Conservation (phyloP, 2,888 invertebrate genomes). For the Patella pellucida region DNA sequence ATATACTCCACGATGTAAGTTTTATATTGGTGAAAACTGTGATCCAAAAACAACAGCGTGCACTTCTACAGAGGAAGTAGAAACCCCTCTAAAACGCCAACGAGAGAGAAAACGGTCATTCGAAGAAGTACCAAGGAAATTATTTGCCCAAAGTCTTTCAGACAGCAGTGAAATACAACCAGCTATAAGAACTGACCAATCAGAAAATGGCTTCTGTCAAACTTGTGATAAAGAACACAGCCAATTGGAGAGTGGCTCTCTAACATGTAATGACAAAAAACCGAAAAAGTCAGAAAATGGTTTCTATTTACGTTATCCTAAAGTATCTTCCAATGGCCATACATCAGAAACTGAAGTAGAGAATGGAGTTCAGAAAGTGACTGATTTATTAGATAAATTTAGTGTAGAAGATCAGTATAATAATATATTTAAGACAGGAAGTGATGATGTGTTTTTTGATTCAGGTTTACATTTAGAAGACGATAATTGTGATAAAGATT, state of each 20-base stretch:
- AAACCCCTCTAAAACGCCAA: neutral
- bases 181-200: constrained; percentile 4
- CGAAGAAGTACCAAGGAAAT: neutral
- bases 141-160: constrained; percentile 9
- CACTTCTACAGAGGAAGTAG: neutral
- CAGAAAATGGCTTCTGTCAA: neutral
- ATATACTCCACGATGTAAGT: constrained; percentile 49
- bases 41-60: neutral
- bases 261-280: neutral
- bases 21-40: constrained; percentile 46
- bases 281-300: neutral
- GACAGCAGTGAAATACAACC: constrained; percentile 11
- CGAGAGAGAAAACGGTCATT: constrained; percentile 16
- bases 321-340: neutral
- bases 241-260: neutral
- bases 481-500: neutral
- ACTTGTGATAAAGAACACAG: neutral
- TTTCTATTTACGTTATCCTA: neutral
- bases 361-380: neutral
- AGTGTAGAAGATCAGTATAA: neutral
- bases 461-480: constrained; percentile 1
- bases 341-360: neutral
- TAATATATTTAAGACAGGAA: neutral
- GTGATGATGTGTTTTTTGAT: neutral
- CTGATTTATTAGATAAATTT: constrained; percentile 7